phyloP scores from a whole-genome alignment of 2,113 vertebrate genomes.

The Mobula birostris region DNA sequence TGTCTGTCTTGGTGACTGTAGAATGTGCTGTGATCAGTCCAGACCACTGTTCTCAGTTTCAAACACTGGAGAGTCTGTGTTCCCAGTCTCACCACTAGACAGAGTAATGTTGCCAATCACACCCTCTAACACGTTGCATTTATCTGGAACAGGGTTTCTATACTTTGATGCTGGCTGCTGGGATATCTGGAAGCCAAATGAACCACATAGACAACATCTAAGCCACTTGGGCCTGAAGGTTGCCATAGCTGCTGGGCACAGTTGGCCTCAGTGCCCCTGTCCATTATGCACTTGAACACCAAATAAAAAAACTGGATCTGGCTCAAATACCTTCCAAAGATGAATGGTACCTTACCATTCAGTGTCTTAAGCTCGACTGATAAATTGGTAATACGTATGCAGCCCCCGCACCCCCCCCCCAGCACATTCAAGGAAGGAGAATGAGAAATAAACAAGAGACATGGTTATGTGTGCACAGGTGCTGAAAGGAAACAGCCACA shows the following conservation, averaged over 20 bases:
- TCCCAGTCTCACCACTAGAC: no score
- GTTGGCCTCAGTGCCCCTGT: not conserved
- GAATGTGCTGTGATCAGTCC: no score
- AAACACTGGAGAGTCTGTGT: no score
- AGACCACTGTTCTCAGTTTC: no score
- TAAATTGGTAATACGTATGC: no score
- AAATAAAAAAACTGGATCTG: not conserved
- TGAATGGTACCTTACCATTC: not conserved
- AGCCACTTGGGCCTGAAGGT: not conserved
- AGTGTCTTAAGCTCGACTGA: not conserved
- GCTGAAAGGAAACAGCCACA: not conserved
- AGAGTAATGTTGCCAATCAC: not conserved
- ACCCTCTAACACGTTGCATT: not conserved
- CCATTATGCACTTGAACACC: not conserved
- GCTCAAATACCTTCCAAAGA: not conserved
- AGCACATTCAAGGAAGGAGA: not conserved
- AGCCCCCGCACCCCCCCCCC: not conserved
- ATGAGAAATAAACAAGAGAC: not conserved
- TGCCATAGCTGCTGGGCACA: not conserved
- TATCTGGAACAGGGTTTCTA: not conserved
- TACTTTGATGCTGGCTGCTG: not conserved
- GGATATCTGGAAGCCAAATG: not conserved
- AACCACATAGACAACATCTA: not conserved
- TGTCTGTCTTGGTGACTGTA: no score
- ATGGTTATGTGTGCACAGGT: not conserved